These are phyloP conservation scores for Otocyon megalotis DNA, from an alignment of 2,113 vertebrate genomes.

Conservation along the genomic window DNA sequence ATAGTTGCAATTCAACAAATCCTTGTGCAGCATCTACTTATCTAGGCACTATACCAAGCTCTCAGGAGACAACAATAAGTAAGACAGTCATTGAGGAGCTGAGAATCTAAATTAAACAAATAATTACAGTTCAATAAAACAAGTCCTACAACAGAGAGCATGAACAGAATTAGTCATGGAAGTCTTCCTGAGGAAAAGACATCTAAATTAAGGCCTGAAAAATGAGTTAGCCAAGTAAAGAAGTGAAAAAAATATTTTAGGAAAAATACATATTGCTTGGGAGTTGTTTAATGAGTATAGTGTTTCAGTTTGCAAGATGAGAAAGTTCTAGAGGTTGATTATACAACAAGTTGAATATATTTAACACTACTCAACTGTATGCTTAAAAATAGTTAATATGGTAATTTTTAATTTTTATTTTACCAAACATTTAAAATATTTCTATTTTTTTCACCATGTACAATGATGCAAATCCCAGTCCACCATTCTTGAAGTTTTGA, in stretches of 20 bases:
- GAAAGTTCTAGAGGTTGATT: neutral
- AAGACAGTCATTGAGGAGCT: neutral
- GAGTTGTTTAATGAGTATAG: neutral
- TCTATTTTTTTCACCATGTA: neutral
- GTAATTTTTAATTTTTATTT: neutral
- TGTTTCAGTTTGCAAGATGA: neutral
- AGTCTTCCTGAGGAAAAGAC: neutral
- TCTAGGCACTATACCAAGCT: neutral
- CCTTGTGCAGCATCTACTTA: neutral
- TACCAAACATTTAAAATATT: slow-evolving; percentile 5
- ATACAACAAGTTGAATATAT: neutral
- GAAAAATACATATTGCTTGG: neutral
- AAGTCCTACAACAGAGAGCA: neutral
- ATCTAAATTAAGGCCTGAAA: slow-evolving; percentile 52
- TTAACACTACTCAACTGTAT: neutral
- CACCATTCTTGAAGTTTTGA: neutral
- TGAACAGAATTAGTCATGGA: neutral
- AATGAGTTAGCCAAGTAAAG: neutral
- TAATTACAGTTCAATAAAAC: neutral
- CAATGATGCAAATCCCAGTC: neutral
- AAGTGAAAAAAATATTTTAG: neutral
- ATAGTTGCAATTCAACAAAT: slow-evolving; percentile 23
- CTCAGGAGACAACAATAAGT: neutral
- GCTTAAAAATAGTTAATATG: neutral
- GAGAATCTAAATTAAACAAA: neutral